These are phyloP conservation scores for Aporrectodea caliginosa DNA, from an alignment of 1,140 invertebrate species.

Conservation along the genomic window DNA sequence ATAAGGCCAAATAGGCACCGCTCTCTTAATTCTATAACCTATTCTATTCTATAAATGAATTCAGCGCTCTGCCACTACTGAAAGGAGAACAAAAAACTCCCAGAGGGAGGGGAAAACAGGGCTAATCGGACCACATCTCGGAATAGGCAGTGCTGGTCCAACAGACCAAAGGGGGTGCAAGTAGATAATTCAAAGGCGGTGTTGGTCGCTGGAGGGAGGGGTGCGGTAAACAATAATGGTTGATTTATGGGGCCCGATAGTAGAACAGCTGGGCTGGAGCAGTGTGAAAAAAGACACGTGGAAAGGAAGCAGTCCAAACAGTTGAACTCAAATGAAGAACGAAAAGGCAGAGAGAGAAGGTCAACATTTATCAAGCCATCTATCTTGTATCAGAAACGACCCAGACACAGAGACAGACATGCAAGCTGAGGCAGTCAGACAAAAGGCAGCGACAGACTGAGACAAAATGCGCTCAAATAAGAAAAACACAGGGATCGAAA, in stretches of 20 bases:
- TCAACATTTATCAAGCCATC: not conserved
- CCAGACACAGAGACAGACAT: not conserved
- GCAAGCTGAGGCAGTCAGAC: not conserved
- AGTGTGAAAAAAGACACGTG: not conserved
- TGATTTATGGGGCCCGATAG: not conserved
- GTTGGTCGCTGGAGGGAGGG: not conserved
- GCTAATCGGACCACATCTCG: too few relatives aligned
- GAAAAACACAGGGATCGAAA: not conserved
- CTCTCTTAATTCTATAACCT: too few relatives aligned
- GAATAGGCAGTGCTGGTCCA: too few relatives aligned
- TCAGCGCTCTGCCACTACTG: too few relatives aligned
- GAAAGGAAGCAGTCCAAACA: not conserved
- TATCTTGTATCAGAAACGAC: not conserved
- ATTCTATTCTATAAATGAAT: too few relatives aligned
- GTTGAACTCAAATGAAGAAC: not conserved
- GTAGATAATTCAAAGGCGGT: not conserved
- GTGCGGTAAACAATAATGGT: not conserved
- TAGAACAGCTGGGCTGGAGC: not conserved
- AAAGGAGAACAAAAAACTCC: too few relatives aligned
- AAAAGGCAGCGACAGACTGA: not conserved
- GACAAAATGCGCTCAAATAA: too few relatives aligned
- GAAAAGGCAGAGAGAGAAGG: not conserved
- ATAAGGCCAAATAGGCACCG: too few relatives aligned
- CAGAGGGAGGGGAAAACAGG: too few relatives aligned
- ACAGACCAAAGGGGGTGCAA: not conserved